Percentiles rank a stretch among this genome's conserved stretches.
Conservation (phyloP, 2,888 invertebrate genomes). For the Drosophila longiperda region DNA sequence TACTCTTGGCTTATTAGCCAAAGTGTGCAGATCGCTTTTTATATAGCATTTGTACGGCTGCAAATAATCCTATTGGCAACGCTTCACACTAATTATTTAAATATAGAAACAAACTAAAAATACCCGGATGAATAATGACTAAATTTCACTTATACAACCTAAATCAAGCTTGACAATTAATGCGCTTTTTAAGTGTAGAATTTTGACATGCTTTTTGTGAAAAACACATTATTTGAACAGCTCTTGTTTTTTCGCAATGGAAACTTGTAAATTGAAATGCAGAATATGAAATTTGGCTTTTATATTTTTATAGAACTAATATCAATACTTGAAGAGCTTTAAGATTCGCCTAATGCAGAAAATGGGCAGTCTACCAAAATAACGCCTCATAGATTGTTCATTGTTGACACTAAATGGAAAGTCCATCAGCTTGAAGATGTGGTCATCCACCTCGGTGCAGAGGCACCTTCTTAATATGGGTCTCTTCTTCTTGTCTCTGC, state of each 20-base stretch:
- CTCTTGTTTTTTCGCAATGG: not conserved
- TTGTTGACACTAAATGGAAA: not conserved
- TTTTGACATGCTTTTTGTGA: not conserved
- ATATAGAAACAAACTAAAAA: not conserved
- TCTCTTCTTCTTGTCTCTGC: not conserved
- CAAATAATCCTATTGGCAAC: not conserved
- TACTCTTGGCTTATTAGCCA: no score
- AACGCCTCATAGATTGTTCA: not conserved
- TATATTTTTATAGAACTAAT: not conserved
- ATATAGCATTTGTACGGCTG: not conserved
- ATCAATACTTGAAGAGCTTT: not conserved
- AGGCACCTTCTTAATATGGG: slow-evolving; percentile 1
- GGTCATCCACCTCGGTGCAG: slow-evolving; percentile 21
- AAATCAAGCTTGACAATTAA: no score
- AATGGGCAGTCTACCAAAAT: not conserved
- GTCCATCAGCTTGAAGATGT: slow-evolving; percentile 16
- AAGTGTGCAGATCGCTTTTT: not conserved
- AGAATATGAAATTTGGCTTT: not conserved
- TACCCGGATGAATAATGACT: not conserved
- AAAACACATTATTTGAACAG: not conserved
- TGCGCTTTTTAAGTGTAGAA: not conserved
- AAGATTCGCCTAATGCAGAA: not conserved
- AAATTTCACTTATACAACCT: not conserved
- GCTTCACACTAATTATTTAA: not conserved
- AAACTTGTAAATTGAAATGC: not conserved